Base-by-base conservation (phyloP, 2,888 invertebrate genomes). In the Drosophila setosimentum region DNA sequence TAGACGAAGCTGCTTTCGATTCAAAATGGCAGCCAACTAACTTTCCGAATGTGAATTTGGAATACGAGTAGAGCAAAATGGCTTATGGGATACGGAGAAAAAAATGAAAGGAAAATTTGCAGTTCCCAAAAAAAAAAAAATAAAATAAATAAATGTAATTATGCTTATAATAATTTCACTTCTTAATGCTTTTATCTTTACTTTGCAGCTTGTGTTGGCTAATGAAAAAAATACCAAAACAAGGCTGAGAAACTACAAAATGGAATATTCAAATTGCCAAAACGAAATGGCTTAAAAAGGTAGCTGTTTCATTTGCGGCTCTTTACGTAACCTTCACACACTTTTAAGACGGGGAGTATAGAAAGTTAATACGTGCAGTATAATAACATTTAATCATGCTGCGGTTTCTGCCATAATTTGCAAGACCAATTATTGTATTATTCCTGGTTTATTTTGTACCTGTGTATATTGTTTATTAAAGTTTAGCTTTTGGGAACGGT, bases 341-440 rank as follows among this genome's bases (percentile, higher is more conserved):
- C 51, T 62, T 73, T 67, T 66, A 30, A 32, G 65, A 45, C 65
- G 35, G 67, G 64, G 61, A 48, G 68, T 62, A 55, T 51, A 59
- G 37, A 35, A n/a, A 54, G 68, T n/a, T n/a, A 70, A 77, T 64
- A 54, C 32, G 10, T 33, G 18, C 54, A 54, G 61, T 75, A 79
- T 80, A 87, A 85, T 73, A 73, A 60, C 77, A 72, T 82, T 89
- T 80, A 87, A 85, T 84, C 68, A 77, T 59, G 51, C 75, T 84
- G 89, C 65, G 82, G 85, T 82, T 71, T 73, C 49, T 30, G 33
- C 49, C 37, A 27, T 68, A 37, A 60, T 60, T 67, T 58, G 59
- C 64, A 10, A 78, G 68, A 59, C 59, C 53, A 54, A 64, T 76
- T 66, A 67, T 57, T 40, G 24, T 48, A 53, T 40, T 37, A 65